phyloP scores from a whole-genome alignment of 2,888 invertebrate species.

The Pardosa pseudoannulata region DNA sequence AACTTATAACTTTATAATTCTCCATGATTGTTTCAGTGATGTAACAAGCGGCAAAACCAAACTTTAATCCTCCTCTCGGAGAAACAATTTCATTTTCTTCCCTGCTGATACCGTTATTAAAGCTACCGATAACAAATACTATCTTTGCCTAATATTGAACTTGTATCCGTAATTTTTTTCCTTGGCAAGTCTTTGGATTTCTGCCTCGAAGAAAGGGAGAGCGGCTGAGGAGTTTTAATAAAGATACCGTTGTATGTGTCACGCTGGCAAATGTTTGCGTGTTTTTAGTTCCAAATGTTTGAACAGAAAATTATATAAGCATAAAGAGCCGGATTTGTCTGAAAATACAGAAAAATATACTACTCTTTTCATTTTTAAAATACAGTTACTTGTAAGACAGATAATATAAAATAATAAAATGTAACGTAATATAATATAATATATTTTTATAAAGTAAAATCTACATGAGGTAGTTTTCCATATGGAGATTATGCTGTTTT shows the following conservation, averaged over 20 bases:
- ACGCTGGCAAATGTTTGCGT: conserved; percentile 1
- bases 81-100: conserved; percentile 34
- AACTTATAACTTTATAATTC: neutral
- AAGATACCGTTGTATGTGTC: conserved; percentile 16
- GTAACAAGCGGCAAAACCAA: neutral
- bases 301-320: conserved; percentile 3
- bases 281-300: conserved; percentile 21
- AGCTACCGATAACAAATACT: conserved; percentile 33
- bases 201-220: neutral
- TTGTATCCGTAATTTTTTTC: neutral
- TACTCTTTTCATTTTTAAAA: neutral
- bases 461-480: no score
- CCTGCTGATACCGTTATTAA: conserved; percentile 34
- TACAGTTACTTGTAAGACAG: no score
- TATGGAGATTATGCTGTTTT: no score
- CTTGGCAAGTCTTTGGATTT: neutral
- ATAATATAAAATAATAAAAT: no score
- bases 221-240: conserved; percentile 23
- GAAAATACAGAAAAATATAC: conserved; percentile 36
- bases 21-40: neutral
- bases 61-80: neutral
- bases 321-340: neutral
- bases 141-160: conserved; percentile 10
- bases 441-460: no score
- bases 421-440: no score